Base-by-base conservation (phyloP, 2,888 invertebrate genomes). In the Chrysolina haemoptera region DNA sequence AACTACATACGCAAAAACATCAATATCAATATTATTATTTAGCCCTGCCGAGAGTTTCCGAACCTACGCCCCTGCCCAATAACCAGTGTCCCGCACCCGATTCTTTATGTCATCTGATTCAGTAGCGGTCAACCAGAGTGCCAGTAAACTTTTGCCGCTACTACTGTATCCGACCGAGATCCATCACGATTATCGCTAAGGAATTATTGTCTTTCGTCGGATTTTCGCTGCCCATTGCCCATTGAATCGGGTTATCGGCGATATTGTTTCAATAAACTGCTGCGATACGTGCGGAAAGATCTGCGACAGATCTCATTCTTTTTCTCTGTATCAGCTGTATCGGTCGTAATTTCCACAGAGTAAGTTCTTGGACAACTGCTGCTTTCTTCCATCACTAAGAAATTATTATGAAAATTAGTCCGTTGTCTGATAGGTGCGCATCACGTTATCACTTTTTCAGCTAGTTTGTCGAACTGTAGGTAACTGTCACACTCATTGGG, bases 21-120 rank as follows among this genome's bases (percentile, higher is more conserved):
- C 35, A 35, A 35, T 6, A 35, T 35, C 35, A 8, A 35, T n/a
- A 0, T 35, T 6, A 6, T 8, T 3, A 35, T 35, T 0, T 8
- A 35, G 6, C 8, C 35, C 35, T 46, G 8, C 14, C 14, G 46
- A 46, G 14, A 46, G 8, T 1, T 10, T 14, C 46, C 46, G 14
- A n/a, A 14, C 27, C 59, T 35, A 22, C 59, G 59, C 59, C 27
- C 35, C 22, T 67, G 67, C 6, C 6, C 11, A 27, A 27, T 27
- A 81, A 80, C 79, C 77, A 79, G 78, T 80, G 80, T 80, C 80
- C 79, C 73, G 75, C 76, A 77, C 79, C 74, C 74, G 73, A 82
- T 83, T 77, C 80, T 82, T 83, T 83, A 83, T 83, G 80, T 80
- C 81, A 83, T 83, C 82, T 80, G 82, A 82, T 83, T 74, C 74